Evolutionary conservation across 2,113 vertebrate species (phyloP).

Genomic region (Misgurnus mizolepis): DNA sequence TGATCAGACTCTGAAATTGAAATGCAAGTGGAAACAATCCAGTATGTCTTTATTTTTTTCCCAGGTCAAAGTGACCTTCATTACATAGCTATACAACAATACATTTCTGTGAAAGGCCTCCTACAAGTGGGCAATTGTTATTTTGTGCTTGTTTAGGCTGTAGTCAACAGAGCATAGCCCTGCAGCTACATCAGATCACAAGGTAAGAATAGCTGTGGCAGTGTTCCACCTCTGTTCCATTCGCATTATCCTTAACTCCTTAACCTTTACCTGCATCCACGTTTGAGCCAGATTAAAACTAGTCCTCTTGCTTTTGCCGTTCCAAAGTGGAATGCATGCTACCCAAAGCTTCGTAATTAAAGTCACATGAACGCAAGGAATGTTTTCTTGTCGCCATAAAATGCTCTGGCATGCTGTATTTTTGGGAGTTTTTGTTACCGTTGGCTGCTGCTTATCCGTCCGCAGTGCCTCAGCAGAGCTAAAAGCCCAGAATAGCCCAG

Average conservation of each 20-base stretch:
- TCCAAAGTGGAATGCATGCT: not conserved
- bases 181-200: not conserved
- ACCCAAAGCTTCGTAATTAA: not conserved
- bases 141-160: conserved; percentile 6
- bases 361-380: conserved; percentile 17
- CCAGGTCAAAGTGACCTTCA: not conserved
- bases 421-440: conserved; percentile 27
- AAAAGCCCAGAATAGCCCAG: conserved; percentile 32
- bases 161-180: conserved; percentile 25
- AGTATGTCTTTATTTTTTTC: too few species aligned
- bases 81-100: not conserved
- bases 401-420: conserved; percentile 30
- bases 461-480: conserved; percentile 23
- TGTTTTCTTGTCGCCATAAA: conserved; percentile 36
- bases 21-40: too few species aligned
- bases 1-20: too few species aligned
- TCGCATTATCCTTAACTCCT: conserved; percentile 3
- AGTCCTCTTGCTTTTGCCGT: not conserved
- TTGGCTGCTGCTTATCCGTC: conserved; percentile 23
- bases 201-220: conserved; percentile 39
- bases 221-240: conserved; percentile 16
- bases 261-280: not conserved
- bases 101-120: not conserved
- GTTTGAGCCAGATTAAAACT: not conserved
- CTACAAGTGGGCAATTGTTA: conserved; percentile 39